These are phyloP conservation scores for Pangasius larnaudii DNA, from an alignment of 2,797 vertebrate species.

Conservation along the genomic window DNA sequence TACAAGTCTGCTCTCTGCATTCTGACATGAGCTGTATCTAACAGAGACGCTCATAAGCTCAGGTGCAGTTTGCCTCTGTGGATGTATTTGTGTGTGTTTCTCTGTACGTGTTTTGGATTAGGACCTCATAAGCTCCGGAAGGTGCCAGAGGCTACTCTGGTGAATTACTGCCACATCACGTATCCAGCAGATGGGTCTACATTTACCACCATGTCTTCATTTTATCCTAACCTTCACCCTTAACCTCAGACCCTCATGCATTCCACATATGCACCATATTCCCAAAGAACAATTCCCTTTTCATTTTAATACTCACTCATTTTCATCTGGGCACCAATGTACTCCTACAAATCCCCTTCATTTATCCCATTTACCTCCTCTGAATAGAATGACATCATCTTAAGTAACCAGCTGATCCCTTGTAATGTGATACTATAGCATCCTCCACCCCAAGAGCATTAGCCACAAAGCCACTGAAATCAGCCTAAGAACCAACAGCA, in stretches of 20 bases:
- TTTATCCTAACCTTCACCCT: background rate
- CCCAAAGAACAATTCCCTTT: background rate
- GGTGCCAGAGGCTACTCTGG: slow-evolving; percentile 54
- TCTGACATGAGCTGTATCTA: slow-evolving; percentile 66
- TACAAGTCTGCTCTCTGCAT: slow-evolving; percentile 61
- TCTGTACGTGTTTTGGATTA: slow-evolving; percentile 38
- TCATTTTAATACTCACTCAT: background rate
- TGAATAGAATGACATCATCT: slow-evolving; percentile 52
- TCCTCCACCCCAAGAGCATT: slow-evolving; percentile 24
- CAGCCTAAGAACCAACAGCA: background rate
- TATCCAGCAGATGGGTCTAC: slow-evolving; percentile 56
- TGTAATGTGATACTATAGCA: slow-evolving; percentile 51
- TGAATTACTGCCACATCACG: slow-evolving; percentile 64
- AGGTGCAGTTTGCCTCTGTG: slow-evolving; percentile 27
- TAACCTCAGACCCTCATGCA: background rate
- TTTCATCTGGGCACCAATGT: background rate
- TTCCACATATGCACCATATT: background rate
- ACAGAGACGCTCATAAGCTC: slow-evolving; percentile 54
- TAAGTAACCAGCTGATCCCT: slow-evolving; percentile 55
- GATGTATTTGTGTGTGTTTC: slow-evolving; percentile 31
- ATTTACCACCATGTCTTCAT: slow-evolving; percentile 52
- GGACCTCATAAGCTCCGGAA: slow-evolving; percentile 55
- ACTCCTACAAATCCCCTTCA: background rate
- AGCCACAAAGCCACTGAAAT: slow-evolving; percentile 28
- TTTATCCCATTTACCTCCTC: slow-evolving; percentile 14